A percentile compares a stretch with the other conserved stretches of the same genome.
Evolutionary conservation across 1,140 invertebrate species (phyloP).

Genomic region (Drosophila quadrilineata): DNA sequence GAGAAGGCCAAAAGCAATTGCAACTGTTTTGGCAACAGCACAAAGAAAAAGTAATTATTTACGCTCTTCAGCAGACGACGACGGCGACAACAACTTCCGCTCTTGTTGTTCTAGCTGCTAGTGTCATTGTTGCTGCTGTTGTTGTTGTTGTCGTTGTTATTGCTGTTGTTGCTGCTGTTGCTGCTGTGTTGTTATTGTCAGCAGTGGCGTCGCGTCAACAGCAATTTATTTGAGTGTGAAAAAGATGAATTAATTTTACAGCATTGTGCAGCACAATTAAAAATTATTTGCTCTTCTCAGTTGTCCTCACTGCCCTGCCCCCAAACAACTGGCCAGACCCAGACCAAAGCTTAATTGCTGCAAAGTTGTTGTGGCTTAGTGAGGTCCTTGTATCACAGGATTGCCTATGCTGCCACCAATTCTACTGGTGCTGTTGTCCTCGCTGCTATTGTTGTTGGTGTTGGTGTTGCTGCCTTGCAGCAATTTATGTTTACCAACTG

Average conservation of each 20-base stretch:
- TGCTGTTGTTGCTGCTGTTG: not conserved
- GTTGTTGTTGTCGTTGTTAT: constrained; percentile 13
- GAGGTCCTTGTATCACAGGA: constrained; percentile 52
- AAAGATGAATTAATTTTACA: constrained; percentile 80
- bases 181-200: constrained; percentile 26
- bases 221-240: constrained; percentile 79
- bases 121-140: constrained; percentile 1
- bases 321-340: constrained; percentile 45
- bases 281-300: constrained; percentile 69
- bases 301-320: constrained; percentile 1
- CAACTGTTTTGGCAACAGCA: constrained; percentile 73
- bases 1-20: constrained; percentile 46
- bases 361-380: constrained; percentile 78
- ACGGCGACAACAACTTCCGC: constrained; percentile 44
- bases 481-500: constrained; percentile 69
- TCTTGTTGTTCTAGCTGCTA: constrained; percentile 36
- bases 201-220: constrained; percentile 72
- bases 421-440: constrained; percentile 1
- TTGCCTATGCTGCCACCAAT: constrained; percentile 25
- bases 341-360: constrained; percentile 74
- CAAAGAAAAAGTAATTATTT: constrained; percentile 80
- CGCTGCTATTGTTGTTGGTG: constrained; percentile 2
- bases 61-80: constrained; percentile 71
- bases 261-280: constrained; percentile 79
- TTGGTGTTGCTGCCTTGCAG: constrained; percentile 51